Conservation (phyloP, 2,113 vertebrate genomes). For the Crotalus helleri region DNA sequence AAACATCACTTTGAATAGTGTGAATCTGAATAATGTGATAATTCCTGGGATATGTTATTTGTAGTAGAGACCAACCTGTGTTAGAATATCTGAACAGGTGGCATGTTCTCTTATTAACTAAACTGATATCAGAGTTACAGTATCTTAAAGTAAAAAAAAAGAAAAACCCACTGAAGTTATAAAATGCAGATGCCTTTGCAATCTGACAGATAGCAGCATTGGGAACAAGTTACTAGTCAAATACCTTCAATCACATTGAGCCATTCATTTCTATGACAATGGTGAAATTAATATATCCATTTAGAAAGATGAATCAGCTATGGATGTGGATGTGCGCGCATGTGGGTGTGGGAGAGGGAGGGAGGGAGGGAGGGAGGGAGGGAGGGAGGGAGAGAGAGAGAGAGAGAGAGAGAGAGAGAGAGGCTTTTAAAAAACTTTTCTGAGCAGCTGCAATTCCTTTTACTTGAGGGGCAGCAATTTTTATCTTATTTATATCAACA, state of each 20-base stretch:
- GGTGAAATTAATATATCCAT: background rate
- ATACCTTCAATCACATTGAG: background rate
- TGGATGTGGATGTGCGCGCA: background rate
- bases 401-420: background rate
- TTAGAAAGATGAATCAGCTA: background rate
- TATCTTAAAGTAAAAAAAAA: background rate
- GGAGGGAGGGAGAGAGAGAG: too few relatives aligned
- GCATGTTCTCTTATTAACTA: background rate
- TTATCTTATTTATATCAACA: background rate
- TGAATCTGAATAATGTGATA: background rate
- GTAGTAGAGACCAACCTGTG: background rate
- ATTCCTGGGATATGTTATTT: background rate
- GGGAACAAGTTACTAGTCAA: background rate
- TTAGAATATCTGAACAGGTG: conserved; percentile 16
- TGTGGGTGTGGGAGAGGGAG: background rate
- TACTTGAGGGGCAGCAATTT: background rate
- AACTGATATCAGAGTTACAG: background rate
- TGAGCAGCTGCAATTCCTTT: background rate
- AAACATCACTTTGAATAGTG: background rate
- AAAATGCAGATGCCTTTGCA: background rate
- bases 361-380: too few relatives aligned
- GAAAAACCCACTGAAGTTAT: fast-evolving
- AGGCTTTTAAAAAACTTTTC: background rate
- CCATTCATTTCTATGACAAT: background rate
- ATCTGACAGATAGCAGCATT: fast-evolving